phyloP scores from a whole-genome alignment of 2,797 vertebrate species.

The Siniperca scherzeri region DNA sequence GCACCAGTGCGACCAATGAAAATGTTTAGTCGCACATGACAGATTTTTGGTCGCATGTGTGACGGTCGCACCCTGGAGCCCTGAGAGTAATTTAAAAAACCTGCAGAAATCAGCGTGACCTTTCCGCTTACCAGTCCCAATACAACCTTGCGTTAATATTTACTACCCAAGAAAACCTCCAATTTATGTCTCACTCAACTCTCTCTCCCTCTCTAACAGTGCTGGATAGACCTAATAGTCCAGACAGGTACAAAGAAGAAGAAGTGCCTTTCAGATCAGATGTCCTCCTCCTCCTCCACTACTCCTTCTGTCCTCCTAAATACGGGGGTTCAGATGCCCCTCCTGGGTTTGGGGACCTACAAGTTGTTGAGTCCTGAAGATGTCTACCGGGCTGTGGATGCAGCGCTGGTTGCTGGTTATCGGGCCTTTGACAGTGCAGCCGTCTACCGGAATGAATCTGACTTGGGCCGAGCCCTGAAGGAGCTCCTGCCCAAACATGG shows the following conservation, averaged over 20 bases:
- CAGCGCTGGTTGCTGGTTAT: slow-evolving; percentile 84
- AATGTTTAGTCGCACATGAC: too few species aligned
- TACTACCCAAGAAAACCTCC: too few species aligned
- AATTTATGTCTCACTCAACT: not conserved
- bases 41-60: too few species aligned
- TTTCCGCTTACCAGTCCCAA: too few species aligned
- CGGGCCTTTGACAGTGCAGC: slow-evolving; percentile 87
- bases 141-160: too few species aligned
- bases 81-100: too few species aligned
- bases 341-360: slow-evolving; percentile 88
- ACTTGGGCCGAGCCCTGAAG: slow-evolving; percentile 80
- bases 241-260: not conserved
- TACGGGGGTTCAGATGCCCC: slow-evolving; percentile 83
- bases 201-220: not conserved
- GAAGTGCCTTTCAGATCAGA: not conserved
- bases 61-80: too few species aligned
- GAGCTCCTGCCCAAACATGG: slow-evolving; percentile 83
- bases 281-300: slow-evolving; percentile 37
- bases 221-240: not conserved
- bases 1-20: too few species aligned
- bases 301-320: slow-evolving; percentile 74
- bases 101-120: not conserved
- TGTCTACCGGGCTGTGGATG: slow-evolving; percentile 76
- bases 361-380: slow-evolving; percentile 76
- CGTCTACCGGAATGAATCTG: slow-evolving; percentile 86